Conservation (phyloP, 2,797 vertebrate species). For the Morus bassanus region DNA sequence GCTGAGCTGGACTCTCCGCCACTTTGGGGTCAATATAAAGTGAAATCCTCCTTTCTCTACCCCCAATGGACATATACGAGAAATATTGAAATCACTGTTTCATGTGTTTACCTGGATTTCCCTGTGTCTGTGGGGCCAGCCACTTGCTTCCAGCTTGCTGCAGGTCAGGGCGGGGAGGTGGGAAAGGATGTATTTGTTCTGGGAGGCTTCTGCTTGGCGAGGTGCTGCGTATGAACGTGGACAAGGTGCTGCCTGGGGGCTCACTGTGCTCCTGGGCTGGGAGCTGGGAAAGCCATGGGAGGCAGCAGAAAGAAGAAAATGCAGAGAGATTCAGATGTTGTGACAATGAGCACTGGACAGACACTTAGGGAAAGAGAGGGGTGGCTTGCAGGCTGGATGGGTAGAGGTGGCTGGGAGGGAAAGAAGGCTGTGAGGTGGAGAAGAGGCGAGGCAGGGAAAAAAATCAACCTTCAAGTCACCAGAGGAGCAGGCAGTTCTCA, state of each 20-base stretch:
- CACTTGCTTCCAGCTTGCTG: neutral
- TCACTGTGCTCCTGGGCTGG: neutral
- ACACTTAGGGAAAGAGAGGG: neutral
- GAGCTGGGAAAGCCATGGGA: neutral
- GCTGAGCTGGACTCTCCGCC: neutral
- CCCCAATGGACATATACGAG: rapidly evolving
- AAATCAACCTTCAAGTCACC: neutral
- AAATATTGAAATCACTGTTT: neutral
- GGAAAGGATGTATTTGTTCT: neutral
- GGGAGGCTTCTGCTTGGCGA: neutral
- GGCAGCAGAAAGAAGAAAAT: neutral
- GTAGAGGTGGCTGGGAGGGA: neutral
- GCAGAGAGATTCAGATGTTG: neutral
- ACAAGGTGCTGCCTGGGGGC: neutral
- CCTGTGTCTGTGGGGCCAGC: neutral
- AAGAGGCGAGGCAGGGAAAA: neutral
- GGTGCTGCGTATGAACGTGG: neutral
- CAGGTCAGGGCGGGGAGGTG: neutral
- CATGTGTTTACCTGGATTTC: neutral
- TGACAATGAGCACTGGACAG: neutral
- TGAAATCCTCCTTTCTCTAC: neutral
- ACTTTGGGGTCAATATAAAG: neutral
- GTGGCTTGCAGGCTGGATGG: neutral
- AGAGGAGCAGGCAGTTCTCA: neutral
- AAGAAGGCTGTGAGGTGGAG: neutral